Base-by-base conservation (phyloP, 2,888 invertebrate genomes). In the Caenorhabditis sp. region DNA sequence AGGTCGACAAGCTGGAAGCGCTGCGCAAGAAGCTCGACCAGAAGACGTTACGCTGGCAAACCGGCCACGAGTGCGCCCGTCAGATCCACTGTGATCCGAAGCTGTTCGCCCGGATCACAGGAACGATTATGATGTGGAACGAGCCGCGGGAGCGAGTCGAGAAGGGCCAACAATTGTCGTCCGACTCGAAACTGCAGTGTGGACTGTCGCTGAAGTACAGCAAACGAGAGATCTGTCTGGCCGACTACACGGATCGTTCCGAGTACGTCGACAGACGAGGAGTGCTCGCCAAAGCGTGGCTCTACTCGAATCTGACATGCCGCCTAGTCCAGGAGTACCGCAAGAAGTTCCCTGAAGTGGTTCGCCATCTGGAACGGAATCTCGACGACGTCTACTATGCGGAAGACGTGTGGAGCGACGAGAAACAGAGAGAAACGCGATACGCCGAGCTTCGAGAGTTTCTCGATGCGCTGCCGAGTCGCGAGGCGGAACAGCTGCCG, bases 121-220 rank as follows among this genome's bases (percentile, higher is more conserved):
- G 97, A 0, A 94, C 95, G 0, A 94, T 98, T 62, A 94, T 95
- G 82, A 94, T 97, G 13, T 72, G 79, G 80, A 82, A 81, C 69
- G 84, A 89, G 70, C 82, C 80, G n/a, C 65, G 83, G 80, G 80
- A 82, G 72, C 44, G 80, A 80, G 81, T 83, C 69, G 71, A 84
- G 85, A 82, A 82, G 65, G 84, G 74, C 80, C 83, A 60, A 87
- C 87, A 84, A 89, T 85, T 92, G 89, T 83, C 92, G n/a, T 65
- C 68, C 0, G 69, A 67, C 0, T 69, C 60, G 2, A 77, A 79
- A 47, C 64, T 95, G 18, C 97, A 97, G 92, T 94, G 98, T 32
- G 98, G 98, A 0, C 94, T 98, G 56, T 96, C 97, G 92, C 93
- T 98, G 24, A 98, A 98, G 93, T 96, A 95, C 90, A 96, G 95